phyloP scores from a whole-genome alignment of 2,888 invertebrate species.

The Diaperis boleti region DNA sequence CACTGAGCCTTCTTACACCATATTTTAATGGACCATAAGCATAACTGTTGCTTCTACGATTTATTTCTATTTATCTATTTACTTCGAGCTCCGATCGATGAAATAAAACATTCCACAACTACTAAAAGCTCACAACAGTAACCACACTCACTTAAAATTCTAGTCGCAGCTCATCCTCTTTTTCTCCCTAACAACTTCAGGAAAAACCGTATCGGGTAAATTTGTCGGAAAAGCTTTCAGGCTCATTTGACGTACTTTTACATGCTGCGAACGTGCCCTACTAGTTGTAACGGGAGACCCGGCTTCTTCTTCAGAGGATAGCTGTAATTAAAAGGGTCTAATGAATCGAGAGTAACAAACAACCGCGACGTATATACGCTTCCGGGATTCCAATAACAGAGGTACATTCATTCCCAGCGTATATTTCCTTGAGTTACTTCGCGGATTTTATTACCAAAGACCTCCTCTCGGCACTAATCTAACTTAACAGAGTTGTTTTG shows the following conservation, averaged over 20 bases:
- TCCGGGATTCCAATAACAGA: constrained; percentile 42
- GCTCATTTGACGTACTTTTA: constrained; percentile 19
- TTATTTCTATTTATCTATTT: too few relatives aligned
- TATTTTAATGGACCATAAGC: too few relatives aligned
- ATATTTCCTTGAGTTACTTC: constrained; percentile 17
- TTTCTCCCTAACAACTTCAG: not conserved
- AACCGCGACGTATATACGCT: constrained; percentile 45
- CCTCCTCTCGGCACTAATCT: not conserved
- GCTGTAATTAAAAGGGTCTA: constrained; percentile 54
- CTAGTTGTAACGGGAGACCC: constrained; percentile 45
- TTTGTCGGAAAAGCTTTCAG: constrained; percentile 22
- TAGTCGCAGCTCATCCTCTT: constrained; percentile 4
- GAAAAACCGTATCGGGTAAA: constrained; percentile 10
- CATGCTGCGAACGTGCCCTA: constrained; percentile 25
- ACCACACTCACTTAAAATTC: too few relatives aligned
- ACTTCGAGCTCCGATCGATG: too few relatives aligned
- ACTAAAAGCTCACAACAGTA: too few relatives aligned
- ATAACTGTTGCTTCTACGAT: too few relatives aligned
- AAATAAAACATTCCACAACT: too few relatives aligned
- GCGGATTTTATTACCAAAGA: constrained; percentile 10
- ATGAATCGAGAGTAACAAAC: constrained; percentile 53
- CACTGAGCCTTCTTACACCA: too few relatives aligned
- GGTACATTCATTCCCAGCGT: constrained; percentile 18
- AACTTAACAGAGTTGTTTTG: constrained; percentile 14
- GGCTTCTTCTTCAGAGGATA: constrained; percentile 44